Evolutionary conservation across 2,888 invertebrate species (phyloP), one percentile per base, ranked within the genome.

Genomic region (Leptopilina syphax): DNA sequence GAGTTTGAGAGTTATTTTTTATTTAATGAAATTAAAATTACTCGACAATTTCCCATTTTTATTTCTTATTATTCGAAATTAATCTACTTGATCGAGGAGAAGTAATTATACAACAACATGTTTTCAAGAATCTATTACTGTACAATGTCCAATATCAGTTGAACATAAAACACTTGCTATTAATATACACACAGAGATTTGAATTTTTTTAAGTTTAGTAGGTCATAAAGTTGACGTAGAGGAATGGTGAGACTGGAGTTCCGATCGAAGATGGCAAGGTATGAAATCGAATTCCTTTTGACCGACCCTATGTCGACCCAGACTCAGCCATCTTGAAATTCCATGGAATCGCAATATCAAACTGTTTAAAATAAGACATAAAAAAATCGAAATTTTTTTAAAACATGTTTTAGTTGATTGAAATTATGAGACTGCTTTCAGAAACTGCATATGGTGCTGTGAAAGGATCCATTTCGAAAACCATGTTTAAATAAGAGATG

Each of bases 321-420:
- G 34, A 78, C 63, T 65, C 70, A 41, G 70, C 70, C 57, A 70
- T 77, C 77, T 63, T 77, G 85, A 84, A 88, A 89, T 89, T 88
- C 86, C 87, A 77, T 79, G 84, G 85, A 84, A 85, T 86, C 85
- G 87, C 86, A 86, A 88, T 88, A 89, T 87, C 87, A 83, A 81
- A 81, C 79, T 68, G 18, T 18, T n/a, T 60, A 9, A 47, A 7
- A 47, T 7, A 18, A 18, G 18, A 47, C 47, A 47, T 18, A 18
- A 60, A 60, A 18, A 60, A 7, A 18, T 84, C 85, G 83, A 84
- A 66, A 41, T 13, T 27, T 18, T 9, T 41, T 24, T 18, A 18
- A 18, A 18, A 18, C 18, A 18, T 18, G 18, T 18, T 18, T 2
- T 3, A 18, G 3, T 8, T 68, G 13, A 47, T n/a, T 27, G n/a